Evolutionary conservation across 2,113 vertebrate genomes (phyloP).

Genomic region (Thalassoma bifasciatum): DNA sequence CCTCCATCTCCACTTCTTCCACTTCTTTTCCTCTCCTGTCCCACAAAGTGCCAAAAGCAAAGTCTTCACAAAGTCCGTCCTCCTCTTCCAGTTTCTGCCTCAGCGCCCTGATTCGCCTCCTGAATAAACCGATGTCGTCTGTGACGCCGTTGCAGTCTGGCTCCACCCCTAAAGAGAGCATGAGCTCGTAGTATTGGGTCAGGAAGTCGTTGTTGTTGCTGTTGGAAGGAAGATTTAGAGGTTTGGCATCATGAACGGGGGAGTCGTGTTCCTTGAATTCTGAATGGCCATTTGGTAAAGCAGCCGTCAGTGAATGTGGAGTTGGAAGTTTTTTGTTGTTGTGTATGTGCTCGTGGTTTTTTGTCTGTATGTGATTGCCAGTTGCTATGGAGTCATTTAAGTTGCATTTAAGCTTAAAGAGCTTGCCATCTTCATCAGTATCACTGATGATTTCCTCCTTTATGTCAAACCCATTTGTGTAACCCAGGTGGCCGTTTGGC

Average conservation of each 20-base stretch:
- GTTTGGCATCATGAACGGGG: not conserved
- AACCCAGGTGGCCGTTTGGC: not conserved
- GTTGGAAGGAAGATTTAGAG: not conserved
- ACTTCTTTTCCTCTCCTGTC: slow-evolving; percentile 50
- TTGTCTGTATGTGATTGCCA: not conserved
- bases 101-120: slow-evolving; percentile 54
- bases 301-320: not conserved
- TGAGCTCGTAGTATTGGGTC: slow-evolving; percentile 88
- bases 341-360: not conserved
- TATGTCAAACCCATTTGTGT: slow-evolving; percentile 71
- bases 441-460: slow-evolving; percentile 27
- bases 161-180: slow-evolving; percentile 86
- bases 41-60: slow-evolving; percentile 78
- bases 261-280: not conserved
- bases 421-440: not conserved
- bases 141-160: slow-evolving; percentile 61
- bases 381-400: not conserved
- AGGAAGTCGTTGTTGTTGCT: slow-evolving; percentile 84
- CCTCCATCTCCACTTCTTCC: slow-evolving; percentile 79
- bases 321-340: not conserved
- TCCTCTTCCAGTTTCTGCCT: slow-evolving; percentile 77
- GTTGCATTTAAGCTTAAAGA: not conserved
- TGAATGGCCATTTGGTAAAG: slow-evolving; percentile 34
- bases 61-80: slow-evolving; percentile 48
- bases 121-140: slow-evolving; percentile 50